Evolutionary conservation across 2,113 vertebrate genomes (phyloP).

Genomic region (Phaetusa simplex): DNA sequence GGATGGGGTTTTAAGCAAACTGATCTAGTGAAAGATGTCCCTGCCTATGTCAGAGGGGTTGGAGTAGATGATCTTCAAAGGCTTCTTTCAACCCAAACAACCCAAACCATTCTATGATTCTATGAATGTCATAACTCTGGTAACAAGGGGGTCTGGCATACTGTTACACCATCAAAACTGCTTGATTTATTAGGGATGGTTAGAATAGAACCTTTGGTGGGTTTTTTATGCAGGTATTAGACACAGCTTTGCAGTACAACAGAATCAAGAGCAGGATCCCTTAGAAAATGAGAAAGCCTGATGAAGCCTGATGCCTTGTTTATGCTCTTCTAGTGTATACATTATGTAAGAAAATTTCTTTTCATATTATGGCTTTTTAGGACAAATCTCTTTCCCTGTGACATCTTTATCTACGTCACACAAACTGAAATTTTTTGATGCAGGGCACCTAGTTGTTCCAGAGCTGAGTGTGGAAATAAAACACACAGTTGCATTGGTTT

Average conservation of each 20-base stretch:
- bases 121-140: neutral
- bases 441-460: neutral
- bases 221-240: neutral
- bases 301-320: neutral
- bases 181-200: neutral
- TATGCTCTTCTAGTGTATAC: neutral
- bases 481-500: rapidly evolving
- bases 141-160: neutral
- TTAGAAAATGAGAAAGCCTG: neutral
- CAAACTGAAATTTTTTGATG: neutral
- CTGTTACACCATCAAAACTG: neutral
- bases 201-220: neutral
- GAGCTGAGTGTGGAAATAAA: neutral
- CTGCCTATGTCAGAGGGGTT: neutral
- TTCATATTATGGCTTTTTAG: neutral
- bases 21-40: neutral
- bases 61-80: neutral
- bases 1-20: neutral
- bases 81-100: neutral
- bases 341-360: neutral
- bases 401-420: neutral
- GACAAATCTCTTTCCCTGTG: neutral
- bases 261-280: neutral
- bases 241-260: neutral
- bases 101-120: neutral